Conservation (phyloP, 1,140 invertebrate genomes). For the Dreissena rostriformis region DNA sequence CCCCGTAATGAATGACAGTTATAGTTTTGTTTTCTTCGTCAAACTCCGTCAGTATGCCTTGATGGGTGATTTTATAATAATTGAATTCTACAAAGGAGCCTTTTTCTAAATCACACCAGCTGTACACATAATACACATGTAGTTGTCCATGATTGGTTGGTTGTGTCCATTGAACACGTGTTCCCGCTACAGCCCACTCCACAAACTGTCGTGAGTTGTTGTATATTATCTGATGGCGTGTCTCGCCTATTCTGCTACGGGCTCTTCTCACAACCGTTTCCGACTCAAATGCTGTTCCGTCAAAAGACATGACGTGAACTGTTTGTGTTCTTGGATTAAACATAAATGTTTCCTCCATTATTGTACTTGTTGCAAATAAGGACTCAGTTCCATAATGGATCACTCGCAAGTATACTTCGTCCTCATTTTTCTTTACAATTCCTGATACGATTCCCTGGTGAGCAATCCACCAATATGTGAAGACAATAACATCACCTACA, state of each 20-base stretch:
- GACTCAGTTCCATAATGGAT: conserved; percentile 30
- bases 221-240: neutral
- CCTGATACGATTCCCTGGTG: conserved; percentile 28
- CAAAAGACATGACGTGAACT: neutral
- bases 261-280: conserved; percentile 29
- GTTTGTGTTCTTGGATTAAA: conserved; percentile 9
- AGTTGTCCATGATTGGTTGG: neutral
- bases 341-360: conserved; percentile 27
- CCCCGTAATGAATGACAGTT: conserved; percentile 47
- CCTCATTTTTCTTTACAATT: neutral
- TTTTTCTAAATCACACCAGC: conserved; percentile 26
- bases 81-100: conserved; percentile 26
- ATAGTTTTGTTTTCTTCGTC: conserved; percentile 15
- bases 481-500: conserved; percentile 2
- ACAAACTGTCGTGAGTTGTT: conserved; percentile 35
- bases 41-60: conserved; percentile 20
- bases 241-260: conserved; percentile 1
- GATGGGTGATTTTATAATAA: conserved; percentile 37
- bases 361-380: conserved; percentile 22
- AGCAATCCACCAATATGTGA: conserved; percentile 21
- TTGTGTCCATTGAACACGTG: neutral
- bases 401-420: neutral
- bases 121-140: neutral
- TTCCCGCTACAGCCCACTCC: conserved; percentile 38
- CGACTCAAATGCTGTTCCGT: conserved; percentile 13